Base-by-base conservation (phyloP, 2,888 invertebrate species). In the Achlya flavicornis region DNA sequence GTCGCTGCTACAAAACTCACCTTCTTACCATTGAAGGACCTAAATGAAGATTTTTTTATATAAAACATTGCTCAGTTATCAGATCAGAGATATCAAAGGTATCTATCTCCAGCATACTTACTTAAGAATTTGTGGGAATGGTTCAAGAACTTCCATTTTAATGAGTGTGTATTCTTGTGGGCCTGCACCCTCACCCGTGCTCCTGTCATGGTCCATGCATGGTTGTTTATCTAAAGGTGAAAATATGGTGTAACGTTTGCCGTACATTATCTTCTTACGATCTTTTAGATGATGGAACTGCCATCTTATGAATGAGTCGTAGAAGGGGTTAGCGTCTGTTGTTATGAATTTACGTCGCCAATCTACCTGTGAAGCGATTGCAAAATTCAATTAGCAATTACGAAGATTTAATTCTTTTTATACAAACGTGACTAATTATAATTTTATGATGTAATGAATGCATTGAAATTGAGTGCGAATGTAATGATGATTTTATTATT, bases 171-270 rank as follows among this genome's bases (percentile, higher is more conserved):
- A 99, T 88, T 99, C 99, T 88, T 99, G 99, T 0, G 99, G 98
- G 0, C 98, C 99, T 5, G 99, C 99, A 60, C 99, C 99, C 93
- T 99, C 99, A 0, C 99, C 99, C 3, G 96, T 94, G 57, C 98
- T 96, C 76, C 99, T 95, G 88, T 99, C 99, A 85, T 99, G 99
- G 89, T 99, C 99, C 99, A 99, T 99, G 86, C 99, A 99, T 0
- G 99, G 99, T 86, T 99, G 99, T 10, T 97, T 97, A 91, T 99
- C 99, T 80, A 97, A 96, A 0, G 99, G 98, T 0, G 99, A 99
- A 89, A 96, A 99, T 72, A 99, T 97, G 0, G 99, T 98, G 84
- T 99, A 97, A 7, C 99, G 95, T 92, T 99, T 99, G 19, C 99
- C 99, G 92, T 98, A 99, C 93, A 98, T 96, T 38, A 99, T 96